These are phyloP conservation scores for Penaeus chinensis DNA, from an alignment of 1,140 invertebrate species.

Conservation along the genomic window DNA sequence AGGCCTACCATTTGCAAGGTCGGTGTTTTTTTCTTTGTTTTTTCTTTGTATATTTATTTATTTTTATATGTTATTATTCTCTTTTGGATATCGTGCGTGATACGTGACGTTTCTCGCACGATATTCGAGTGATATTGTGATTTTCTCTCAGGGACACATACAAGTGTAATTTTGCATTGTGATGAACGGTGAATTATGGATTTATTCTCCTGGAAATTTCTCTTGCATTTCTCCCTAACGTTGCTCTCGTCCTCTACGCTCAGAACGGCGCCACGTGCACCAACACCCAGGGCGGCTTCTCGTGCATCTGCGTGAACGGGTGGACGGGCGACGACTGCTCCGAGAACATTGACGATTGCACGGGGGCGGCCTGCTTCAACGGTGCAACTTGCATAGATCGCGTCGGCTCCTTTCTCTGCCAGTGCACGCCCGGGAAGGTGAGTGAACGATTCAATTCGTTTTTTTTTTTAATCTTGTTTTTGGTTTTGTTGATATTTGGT, in stretches of 20 bases:
- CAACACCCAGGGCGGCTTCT: conserved; percentile 88
- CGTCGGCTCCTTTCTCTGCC: conserved; percentile 94
- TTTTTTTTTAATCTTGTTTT: conserved; percentile 29
- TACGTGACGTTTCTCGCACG: background rate
- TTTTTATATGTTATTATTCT: too few species aligned
- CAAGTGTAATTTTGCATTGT: too few species aligned
- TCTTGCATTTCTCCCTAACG: background rate
- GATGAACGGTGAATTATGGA: too few species aligned
- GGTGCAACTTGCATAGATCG: conserved; percentile 94
- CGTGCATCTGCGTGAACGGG: conserved; percentile 96
- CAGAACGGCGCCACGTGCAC: conserved; percentile 95
- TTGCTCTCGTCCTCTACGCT: background rate
- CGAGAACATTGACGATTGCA: conserved; percentile 94
- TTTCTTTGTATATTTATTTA: background rate
- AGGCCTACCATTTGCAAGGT: conserved; percentile 79
- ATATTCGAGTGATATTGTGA: too few species aligned
- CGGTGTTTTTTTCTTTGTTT: background rate
- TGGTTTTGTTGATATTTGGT: conserved; percentile 37
- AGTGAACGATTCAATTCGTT: conserved; percentile 71
- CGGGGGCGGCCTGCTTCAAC: conserved; percentile 92
- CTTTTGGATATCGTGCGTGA: background rate
- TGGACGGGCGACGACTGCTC: conserved; percentile 93
- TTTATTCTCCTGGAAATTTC: too few species aligned
- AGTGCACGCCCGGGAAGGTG: conserved; percentile 94
- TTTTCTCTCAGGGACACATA: too few species aligned